A percentile compares a stretch with the other conserved stretches of the same genome.
phyloP scores from a whole-genome alignment of 2,888 invertebrate species.

The Lasioglossum pauxillum region DNA sequence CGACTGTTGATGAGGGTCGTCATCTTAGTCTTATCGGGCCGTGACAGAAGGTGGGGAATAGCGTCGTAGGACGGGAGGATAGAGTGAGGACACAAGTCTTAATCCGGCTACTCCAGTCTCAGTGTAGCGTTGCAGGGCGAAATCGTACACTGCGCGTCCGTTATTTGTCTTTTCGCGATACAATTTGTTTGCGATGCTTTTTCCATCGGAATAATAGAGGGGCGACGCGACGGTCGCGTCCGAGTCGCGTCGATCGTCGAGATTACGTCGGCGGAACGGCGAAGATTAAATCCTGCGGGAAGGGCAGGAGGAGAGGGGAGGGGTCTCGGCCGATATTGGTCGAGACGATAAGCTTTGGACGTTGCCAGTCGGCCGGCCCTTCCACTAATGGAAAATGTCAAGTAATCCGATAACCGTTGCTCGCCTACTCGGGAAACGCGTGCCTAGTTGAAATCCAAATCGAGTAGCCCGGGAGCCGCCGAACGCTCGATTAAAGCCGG shows the following conservation, averaged over 20 bases:
- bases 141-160: not conserved
- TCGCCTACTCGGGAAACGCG: slow-evolving; percentile 30
- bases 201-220: not conserved
- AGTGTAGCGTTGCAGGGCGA: no score
- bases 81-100: no score
- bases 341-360: slow-evolving; percentile 54
- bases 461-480: slow-evolving; percentile 45
- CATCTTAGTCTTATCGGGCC: no score
- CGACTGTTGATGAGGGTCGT: no score
- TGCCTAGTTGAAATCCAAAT: slow-evolving; percentile 59
- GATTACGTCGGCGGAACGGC: not conserved
- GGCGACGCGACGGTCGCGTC: not conserved
- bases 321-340: slow-evolving; percentile 37
- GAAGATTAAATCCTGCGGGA: slow-evolving; percentile 37
- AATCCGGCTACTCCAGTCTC: no score
- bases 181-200: not conserved
- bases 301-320: not conserved
- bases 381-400: slow-evolving; percentile 66
- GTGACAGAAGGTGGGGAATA: no score
- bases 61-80: no score
- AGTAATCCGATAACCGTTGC: slow-evolving; percentile 67
- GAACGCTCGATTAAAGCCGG: slow-evolving; percentile 53
- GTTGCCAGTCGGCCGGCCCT: slow-evolving; percentile 31
- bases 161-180: not conserved
- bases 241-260: not conserved